A percentile compares a stretch with the other conserved stretches of the same genome.
These are phyloP conservation scores for Cydia fagiglandana DNA, from an alignment of 1,140 invertebrate species.

Conservation along the genomic window DNA sequence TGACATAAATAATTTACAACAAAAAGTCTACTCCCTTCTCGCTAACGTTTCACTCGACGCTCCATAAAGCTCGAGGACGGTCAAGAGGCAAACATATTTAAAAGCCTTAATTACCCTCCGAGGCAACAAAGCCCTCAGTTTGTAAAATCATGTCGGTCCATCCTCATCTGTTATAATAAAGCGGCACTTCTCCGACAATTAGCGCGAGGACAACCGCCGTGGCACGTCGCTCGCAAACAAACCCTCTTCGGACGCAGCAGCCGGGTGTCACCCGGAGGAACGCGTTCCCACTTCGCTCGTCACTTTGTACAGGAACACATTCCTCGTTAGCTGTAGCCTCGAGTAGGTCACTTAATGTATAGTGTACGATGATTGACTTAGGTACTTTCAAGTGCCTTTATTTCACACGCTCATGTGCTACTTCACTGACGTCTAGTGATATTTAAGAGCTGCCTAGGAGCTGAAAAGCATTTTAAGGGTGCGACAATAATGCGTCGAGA, in stretches of 20 bases:
- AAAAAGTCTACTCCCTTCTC: conserved; percentile 1
- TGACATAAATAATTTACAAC: background rate
- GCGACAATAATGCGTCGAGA: background rate
- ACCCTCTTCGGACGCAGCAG: conserved; percentile 43
- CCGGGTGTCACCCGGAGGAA: background rate
- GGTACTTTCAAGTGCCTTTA: background rate
- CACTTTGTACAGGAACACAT: conserved; percentile 22
- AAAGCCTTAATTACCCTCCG: conserved; percentile 16
- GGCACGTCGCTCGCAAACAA: conserved; percentile 43
- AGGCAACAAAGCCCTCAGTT: conserved; percentile 11
- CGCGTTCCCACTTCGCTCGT: conserved; percentile 16
- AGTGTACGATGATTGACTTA: conserved; percentile 1
- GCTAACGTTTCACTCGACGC: conserved; percentile 9
- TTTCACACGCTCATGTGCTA: background rate
- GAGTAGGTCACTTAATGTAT: background rate
- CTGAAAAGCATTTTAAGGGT: background rate
- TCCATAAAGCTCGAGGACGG: conserved; percentile 12
- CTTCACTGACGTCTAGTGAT: background rate
- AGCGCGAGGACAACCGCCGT: conserved; percentile 41
- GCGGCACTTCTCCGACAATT: conserved; percentile 44
- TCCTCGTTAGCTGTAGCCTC: background rate
- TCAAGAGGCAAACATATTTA: conserved; percentile 24
- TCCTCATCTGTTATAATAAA: conserved; percentile 37
- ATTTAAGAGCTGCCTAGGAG: background rate
- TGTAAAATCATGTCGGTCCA: conserved; percentile 25